A percentile compares a stretch with the other conserved stretches of the same genome.
Conservation (phyloP, 2,888 invertebrate species). For the Yponomeuta sedellus region DNA sequence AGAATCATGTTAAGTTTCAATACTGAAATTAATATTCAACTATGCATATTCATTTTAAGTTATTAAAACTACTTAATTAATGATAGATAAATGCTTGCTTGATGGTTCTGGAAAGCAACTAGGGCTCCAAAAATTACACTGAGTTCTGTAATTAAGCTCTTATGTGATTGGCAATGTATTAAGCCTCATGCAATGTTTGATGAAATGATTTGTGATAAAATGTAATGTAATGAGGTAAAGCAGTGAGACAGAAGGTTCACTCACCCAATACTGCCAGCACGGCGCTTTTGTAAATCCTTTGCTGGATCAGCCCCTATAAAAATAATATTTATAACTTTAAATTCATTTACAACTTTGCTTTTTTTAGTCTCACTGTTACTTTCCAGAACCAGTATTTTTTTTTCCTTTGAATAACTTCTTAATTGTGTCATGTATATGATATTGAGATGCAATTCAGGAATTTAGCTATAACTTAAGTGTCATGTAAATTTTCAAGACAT, state of each 20-base stretch:
- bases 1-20: too few species aligned
- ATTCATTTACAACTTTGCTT: neutral
- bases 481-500: too few species aligned
- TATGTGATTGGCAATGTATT: neutral
- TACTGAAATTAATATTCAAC: too few species aligned
- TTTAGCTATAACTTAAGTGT: too few species aligned
- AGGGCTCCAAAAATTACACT: neutral
- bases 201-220: neutral
- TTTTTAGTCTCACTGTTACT: neutral
- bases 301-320: constrained; percentile 85
- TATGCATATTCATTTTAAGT: too few species aligned
- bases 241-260: constrained; percentile 38
- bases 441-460: too few species aligned
- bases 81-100: neutral
- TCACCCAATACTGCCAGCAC: constrained; percentile 88
- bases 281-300: constrained; percentile 87
- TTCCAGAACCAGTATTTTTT: constrained; percentile 12
- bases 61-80: too few species aligned
- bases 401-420: neutral
- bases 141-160: neutral
- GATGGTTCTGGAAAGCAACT: constrained; percentile 15
- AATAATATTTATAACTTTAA: constrained; percentile 21
- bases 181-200: constrained; percentile 8
- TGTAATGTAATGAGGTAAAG: neutral
- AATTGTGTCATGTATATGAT: neutral